Base-by-base conservation (phyloP, 2,113 vertebrate species). In the Neofelis nebulosa region DNA sequence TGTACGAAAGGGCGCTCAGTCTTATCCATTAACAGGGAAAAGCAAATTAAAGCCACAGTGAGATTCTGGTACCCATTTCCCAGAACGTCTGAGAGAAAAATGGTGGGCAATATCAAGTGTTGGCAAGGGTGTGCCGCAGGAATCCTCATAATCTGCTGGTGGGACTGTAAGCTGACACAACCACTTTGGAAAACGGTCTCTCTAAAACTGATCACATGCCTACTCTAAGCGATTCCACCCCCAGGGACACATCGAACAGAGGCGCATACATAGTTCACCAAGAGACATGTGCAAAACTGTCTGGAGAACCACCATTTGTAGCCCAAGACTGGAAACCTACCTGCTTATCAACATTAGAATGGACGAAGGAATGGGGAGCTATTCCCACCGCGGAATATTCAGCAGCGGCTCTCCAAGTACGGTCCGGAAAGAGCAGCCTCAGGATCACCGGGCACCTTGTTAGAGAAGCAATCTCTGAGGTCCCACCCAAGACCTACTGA, bases 201-300 rank as follows among this genome's bases (percentile, higher is more conserved):
- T 36, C 16, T 15, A 23, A 55, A 55, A 12, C 41, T 0, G 4
- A 81, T 36, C 16, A 4, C 7, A 21, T 14, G 7, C 19, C 9
- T 31, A 15, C 11, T 29, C 27, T 78, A 5, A 0, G 48, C 33
- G 10, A 16, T 41, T 84, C 38, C 25, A 50, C 33, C 55, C 38
- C 38, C 1, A 8, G 12, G 36, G 7, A 19, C 4, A 4, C 38
- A 21, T 16, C 33, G 33, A 36, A 27, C 25, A 31, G 36, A 63
- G 88, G 2, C 2, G 21, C 2, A 16, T 2, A 12, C 19, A 14
- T 0, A 27, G 80, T 27, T 41, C n/a, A 23, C n/a, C 80, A 15
- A 36, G 73, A 36, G 71, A 36, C 52, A 73, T 2, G 21, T 48
- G 23, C 13, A 48, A 15, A 25, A 21, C 31, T 50, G 21, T n/a